These are phyloP conservation scores for Amphipoea lucens DNA, from an alignment of 2,888 invertebrate genomes.

Conservation along the genomic window DNA sequence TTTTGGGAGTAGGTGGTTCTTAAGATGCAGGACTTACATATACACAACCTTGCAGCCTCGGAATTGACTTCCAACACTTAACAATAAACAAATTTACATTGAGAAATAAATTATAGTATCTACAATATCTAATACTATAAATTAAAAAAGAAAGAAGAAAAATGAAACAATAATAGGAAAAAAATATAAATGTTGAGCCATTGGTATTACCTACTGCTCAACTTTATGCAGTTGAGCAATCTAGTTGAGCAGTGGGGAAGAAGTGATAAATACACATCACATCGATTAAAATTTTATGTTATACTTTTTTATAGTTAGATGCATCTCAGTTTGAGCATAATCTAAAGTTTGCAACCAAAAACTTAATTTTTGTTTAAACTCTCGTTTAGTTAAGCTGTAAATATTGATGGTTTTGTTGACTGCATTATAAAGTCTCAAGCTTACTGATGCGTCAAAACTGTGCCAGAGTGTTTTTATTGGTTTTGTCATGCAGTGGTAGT, in stretches of 20 bases:
- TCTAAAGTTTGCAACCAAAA: neutral
- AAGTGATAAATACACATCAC: neutral
- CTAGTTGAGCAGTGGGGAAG: too few relatives aligned
- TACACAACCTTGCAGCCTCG: neutral
- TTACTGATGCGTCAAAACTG: neutral
- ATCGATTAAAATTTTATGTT: neutral
- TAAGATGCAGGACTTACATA: neutral
- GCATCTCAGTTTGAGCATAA: neutral
- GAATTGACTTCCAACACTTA: neutral
- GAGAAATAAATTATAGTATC: neutral
- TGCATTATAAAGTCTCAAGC: neutral
- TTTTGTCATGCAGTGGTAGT: neutral
- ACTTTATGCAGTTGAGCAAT: too few relatives aligned
- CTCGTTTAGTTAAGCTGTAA: neutral
- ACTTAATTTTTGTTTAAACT: neutral
- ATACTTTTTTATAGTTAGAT: neutral
- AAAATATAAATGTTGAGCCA: too few relatives aligned
- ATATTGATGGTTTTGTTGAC: neutral
- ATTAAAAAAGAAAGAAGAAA: too few relatives aligned
- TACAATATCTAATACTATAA: neutral
- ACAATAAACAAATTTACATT: neutral
- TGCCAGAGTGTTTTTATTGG: neutral
- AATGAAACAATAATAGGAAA: too few relatives aligned
- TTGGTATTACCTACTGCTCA: too few relatives aligned
- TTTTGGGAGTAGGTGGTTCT: neutral